These are phyloP conservation scores for Drosophila lacicola DNA, from an alignment of 2,888 invertebrate species.

Conservation along the genomic window DNA sequence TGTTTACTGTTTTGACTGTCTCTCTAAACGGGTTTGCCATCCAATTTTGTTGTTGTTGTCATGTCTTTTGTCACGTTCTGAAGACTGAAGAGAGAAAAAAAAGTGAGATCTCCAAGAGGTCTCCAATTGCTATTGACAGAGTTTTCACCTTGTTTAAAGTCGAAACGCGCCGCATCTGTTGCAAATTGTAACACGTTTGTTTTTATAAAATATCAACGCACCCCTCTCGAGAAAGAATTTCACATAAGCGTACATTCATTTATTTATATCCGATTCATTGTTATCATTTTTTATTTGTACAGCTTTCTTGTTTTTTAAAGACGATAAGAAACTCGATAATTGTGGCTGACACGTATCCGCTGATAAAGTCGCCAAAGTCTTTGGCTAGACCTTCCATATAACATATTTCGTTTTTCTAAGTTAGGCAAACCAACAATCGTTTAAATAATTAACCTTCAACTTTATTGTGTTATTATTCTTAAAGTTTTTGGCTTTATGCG, in stretches of 20 bases:
- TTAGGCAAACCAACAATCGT: conserved; percentile 7
- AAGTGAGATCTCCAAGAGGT: conserved; percentile 70
- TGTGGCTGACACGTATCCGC: conserved; percentile 25
- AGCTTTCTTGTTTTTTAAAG: conserved; percentile 35
- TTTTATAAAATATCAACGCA: conserved; percentile 24
- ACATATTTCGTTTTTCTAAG: conserved; percentile 1
- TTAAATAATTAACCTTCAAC: conserved; percentile 43
- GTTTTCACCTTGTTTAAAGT: conserved; percentile 66
- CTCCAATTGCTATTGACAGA: conserved; percentile 28
- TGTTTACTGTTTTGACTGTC: conserved; percentile 38
- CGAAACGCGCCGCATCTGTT: conserved; percentile 38
- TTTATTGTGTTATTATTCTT: conserved; percentile 4
- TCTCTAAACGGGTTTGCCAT: conserved; percentile 70
- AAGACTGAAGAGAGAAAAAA: conserved; percentile 31
- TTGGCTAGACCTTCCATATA: conserved; percentile 6
- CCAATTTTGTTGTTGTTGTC: conserved; percentile 28
- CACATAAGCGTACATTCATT: conserved; percentile 16
- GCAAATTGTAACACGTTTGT: conserved; percentile 55
- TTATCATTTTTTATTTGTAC: conserved; percentile 36
- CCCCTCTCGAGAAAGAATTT: conserved; percentile 25
- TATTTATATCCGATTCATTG: conserved; percentile 38
- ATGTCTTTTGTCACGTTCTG: conserved; percentile 74
- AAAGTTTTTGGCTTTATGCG: conserved; percentile 8
- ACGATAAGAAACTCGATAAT: conserved; percentile 51
- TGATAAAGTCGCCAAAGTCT: conserved; percentile 17